Base-by-base conservation (phyloP, 2,888 invertebrate genomes). In the Scelioninae gen. 1 region DNA sequence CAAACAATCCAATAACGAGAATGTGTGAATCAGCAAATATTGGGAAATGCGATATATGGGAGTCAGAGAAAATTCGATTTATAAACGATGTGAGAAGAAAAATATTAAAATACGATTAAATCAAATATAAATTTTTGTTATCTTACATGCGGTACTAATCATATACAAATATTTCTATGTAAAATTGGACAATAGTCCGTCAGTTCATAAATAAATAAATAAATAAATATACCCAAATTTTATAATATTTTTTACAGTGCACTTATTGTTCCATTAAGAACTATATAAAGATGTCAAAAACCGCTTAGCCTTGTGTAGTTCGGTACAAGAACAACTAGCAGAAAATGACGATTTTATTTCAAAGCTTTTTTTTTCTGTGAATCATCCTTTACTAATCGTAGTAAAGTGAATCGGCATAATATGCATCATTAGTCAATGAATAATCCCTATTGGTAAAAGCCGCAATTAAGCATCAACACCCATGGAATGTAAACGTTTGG, bases 251-350 rank as follows among this genome's bases (percentile, higher is more conserved):
- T 53, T 68, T 68, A 53, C 77, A 11, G 53, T 13, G 5, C 34
- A 60, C 43, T 10, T 68, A 10, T 60, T 31, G 5, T 16, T 76
- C 43, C 68, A 76, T 68, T 68, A 76, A n/a, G 60, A 76, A 51
- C 43, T 68, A n/a, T 68, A 77, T 62, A 68, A 62, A 5, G 45
- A 58, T 15, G 58, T 76, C 38, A 38, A 66, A 76, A 76, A 58
- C 23, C 51, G 60, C 23, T 9, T 66, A 23, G 7, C 40, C n/a
- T 76, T 76, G 15, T 66, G 66, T 32, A 5, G 51, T 58, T 76
- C 58, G 76, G 29, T 60, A 43, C 63, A 55, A 55, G 3, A 63
- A 63, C 16, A 60, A 53, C n/a, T 47, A 29, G 11, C 38, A n/a
- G 15, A 13, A 62, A 62, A 62, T 62, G 43, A 49, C n/a, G 31